A percentile compares a stretch with the other conserved stretches of the same genome.
phyloP scores from a whole-genome alignment of 2,797 vertebrate species.

The Cyprinella venusta region DNA sequence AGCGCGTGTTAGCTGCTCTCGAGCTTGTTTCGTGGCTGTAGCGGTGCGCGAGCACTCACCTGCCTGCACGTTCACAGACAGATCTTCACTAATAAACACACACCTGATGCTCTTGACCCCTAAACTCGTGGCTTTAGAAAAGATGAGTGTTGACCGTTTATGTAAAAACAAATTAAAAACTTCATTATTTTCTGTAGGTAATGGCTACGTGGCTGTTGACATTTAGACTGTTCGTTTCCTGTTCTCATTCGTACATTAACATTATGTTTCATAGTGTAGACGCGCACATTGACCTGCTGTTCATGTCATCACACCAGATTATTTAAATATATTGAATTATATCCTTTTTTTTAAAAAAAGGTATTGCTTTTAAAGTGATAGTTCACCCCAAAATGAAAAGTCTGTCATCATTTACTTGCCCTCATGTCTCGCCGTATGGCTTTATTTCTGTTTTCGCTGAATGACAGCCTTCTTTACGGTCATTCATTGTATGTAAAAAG shows the following conservation, averaged over 20 bases:
- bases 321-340: not conserved
- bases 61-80: not conserved
- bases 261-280: not conserved
- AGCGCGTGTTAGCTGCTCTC: constrained; percentile 12
- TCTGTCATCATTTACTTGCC: not conserved
- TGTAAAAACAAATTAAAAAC: not conserved
- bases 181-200: not conserved
- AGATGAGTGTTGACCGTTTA: not conserved
- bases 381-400: not conserved
- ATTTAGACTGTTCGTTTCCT: not conserved
- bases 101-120: not conserved
- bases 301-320: not conserved
- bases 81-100: not conserved
- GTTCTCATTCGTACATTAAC: not conserved
- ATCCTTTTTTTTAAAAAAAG: not conserved
- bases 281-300: not conserved
- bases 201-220: not conserved
- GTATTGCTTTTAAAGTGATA: not conserved
- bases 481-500: not conserved
- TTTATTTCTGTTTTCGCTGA: not conserved
- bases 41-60: constrained; percentile 13
- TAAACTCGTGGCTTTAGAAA: not conserved
- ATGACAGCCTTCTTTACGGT: not conserved
- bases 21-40: constrained; percentile 14
- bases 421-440: not conserved